phyloP scores from a whole-genome alignment of 2,113 vertebrate species.

The Neodontobutis hainanensis region DNA sequence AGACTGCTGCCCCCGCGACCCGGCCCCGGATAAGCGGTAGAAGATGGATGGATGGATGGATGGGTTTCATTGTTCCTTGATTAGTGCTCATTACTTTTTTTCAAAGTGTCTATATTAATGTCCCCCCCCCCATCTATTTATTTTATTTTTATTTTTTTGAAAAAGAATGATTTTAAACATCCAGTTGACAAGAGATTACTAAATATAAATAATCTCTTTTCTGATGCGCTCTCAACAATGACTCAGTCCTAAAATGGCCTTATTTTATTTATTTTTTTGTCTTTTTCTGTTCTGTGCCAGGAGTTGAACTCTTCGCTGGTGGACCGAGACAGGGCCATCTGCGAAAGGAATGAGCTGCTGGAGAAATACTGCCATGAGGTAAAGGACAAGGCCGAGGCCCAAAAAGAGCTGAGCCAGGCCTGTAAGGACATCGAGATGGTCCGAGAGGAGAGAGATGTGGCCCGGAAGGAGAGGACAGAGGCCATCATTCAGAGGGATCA shows the following conservation, averaged over 20 bases:
- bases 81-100: not conserved
- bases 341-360: constrained; percentile 90
- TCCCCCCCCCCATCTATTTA: no score
- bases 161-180: constrained; percentile 19
- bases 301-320: constrained; percentile 86
- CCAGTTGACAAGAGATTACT: constrained; percentile 16
- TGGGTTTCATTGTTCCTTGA: no score
- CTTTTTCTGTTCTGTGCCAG: constrained; percentile 58
- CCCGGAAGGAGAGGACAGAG: constrained; percentile 87
- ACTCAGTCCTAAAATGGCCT: constrained; percentile 33
- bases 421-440: constrained; percentile 89
- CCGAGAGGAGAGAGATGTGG: constrained; percentile 88
- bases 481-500: constrained; percentile 90
- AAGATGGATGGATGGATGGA: no score
- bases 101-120: not conserved
- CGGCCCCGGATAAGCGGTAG: no score
- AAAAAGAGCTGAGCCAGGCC: constrained; percentile 90
- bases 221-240: constrained; percentile 24
- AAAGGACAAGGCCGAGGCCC: constrained; percentile 90
- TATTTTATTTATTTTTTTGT: constrained; percentile 18
- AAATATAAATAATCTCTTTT: constrained; percentile 16
- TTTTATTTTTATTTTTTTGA: no score
- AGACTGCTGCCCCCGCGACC: no score
- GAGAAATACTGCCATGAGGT: constrained; percentile 92
- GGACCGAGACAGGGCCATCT: constrained; percentile 88